Percentiles rank a stretch among this genome's conserved stretches.
These are phyloP conservation scores for Falco columbarius DNA, from an alignment of 2,797 vertebrate species.

Conservation along the genomic window DNA sequence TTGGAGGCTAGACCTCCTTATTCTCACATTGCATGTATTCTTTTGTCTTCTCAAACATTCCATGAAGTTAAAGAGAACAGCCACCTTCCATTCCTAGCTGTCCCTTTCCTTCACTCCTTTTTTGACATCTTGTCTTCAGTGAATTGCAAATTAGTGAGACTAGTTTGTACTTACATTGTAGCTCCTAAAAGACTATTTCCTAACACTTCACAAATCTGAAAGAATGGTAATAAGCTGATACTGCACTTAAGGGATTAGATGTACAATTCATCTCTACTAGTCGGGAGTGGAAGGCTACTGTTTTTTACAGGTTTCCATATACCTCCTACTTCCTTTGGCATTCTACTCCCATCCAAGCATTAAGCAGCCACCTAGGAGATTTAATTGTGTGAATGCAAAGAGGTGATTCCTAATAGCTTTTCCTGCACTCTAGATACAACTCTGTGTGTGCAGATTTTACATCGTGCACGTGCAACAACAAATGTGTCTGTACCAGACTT, in stretches of 20 bases:
- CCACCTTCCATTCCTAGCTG: not conserved
- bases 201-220: not conserved
- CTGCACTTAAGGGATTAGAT: not conserved
- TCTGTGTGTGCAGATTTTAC: not conserved
- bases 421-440: no score
- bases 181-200: not conserved
- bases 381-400: not conserved
- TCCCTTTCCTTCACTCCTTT: not conserved
- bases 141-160: not conserved
- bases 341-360: not conserved
- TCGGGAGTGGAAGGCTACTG: not conserved
- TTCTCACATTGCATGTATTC: not conserved
- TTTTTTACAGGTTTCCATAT: not conserved
- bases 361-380: not conserved
- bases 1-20: not conserved
- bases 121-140: rapidly evolving
- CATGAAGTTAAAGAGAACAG: not conserved
- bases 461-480: rapidly evolving
- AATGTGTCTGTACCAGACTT: not conserved
- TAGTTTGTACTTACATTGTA: not conserved
- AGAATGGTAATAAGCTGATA: not conserved
- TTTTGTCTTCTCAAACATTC: not conserved
- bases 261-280: not conserved
- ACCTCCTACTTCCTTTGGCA: not conserved
- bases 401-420: not conserved